Conservation (phyloP, 2,113 vertebrate species). For the Furnarius figulus region DNA sequence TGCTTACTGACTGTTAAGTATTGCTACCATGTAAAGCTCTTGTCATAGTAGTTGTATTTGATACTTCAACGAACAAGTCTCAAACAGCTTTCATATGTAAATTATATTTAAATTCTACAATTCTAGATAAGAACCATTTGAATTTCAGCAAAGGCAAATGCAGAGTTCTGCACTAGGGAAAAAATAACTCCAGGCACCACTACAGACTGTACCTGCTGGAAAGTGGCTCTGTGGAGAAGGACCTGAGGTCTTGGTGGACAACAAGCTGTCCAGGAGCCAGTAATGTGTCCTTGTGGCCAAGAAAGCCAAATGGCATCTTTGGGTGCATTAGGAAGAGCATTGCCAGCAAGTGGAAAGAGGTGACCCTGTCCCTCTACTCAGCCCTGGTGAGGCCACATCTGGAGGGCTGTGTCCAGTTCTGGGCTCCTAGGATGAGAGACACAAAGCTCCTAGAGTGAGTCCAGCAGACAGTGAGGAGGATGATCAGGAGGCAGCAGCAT, state of each 20-base stretch:
- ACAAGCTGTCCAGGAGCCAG: background rate
- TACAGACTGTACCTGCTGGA: background rate
- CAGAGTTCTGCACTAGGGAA: background rate
- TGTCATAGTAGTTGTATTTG: background rate
- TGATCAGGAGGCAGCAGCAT: background rate
- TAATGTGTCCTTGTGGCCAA: background rate
- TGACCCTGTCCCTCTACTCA: background rate
- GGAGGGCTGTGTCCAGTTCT: background rate
- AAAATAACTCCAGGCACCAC: background rate
- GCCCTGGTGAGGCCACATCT: background rate
- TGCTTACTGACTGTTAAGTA: background rate
- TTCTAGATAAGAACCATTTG: background rate
- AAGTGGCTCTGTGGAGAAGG: background rate
- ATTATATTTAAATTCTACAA: background rate
- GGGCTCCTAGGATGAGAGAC: background rate
- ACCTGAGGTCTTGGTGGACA: background rate
- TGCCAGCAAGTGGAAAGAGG: rapidly evolving
- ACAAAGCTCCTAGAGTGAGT: background rate
- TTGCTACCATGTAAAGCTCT: background rate
- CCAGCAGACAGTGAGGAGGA: background rate
- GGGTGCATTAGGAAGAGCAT: background rate
- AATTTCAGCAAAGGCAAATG: background rate
- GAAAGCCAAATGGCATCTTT: background rate
- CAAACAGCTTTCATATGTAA: background rate
- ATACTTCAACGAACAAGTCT: background rate